Percentiles rank a stretch among this genome's conserved stretches.
These are phyloP conservation scores for Sitobion miscanthi DNA, from an alignment of 1,140 invertebrate species.

Conservation along the genomic window DNA sequence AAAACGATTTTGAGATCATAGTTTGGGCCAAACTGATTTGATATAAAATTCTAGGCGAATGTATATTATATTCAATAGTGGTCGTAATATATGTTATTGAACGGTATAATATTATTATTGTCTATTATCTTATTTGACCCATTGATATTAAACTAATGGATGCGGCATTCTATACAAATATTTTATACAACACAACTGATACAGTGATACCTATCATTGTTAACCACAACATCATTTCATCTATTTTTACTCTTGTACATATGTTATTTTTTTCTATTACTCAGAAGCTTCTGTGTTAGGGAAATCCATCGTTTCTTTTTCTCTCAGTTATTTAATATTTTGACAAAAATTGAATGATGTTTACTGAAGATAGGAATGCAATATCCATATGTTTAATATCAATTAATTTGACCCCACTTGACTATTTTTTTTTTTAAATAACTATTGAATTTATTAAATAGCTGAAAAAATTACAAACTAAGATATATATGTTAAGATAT, in stretches of 20 bases:
- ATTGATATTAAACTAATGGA: neutral
- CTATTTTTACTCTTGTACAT: neutral
- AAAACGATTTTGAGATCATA: neutral
- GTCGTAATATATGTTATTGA: too few species aligned
- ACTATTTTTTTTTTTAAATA: too few species aligned
- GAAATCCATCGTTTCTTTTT: neutral
- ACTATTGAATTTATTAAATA: too few species aligned
- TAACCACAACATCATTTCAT: neutral
- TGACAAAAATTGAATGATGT: too few species aligned
- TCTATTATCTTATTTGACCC: neutral
- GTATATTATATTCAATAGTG: too few species aligned
- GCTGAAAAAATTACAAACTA: neutral
- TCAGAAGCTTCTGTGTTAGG: neutral
- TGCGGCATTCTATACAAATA: neutral
- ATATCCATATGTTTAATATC: neutral
- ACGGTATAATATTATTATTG: neutral
- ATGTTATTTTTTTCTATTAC: neutral
- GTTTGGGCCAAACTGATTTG: too few species aligned
- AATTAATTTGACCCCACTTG: neutral
- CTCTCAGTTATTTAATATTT: neutral
- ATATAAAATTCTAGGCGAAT: too few species aligned
- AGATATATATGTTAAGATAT: neutral
- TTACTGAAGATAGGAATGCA: too few species aligned
- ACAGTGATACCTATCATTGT: neutral
- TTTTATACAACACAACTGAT: neutral